Conservation (phyloP, 2,888 invertebrate genomes). For the Drosophila barbarae region DNA sequence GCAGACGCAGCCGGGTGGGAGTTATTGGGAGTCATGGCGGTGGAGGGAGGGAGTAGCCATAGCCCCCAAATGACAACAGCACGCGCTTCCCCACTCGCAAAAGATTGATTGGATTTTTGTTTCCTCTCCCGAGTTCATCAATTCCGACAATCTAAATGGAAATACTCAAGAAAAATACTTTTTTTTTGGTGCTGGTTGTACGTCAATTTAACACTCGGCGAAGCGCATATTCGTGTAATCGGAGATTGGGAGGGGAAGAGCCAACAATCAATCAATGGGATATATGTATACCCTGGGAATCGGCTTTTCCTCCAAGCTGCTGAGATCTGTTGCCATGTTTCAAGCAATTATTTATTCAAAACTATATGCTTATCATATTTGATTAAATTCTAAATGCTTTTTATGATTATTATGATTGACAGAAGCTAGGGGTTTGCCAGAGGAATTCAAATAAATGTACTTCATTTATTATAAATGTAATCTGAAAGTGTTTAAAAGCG, state of each 20-base stretch:
- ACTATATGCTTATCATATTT: slow-evolving; percentile 1
- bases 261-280: slow-evolving; percentile 25
- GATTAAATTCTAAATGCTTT: not conserved
- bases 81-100: slow-evolving; percentile 49
- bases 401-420: not conserved
- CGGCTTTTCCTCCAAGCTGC: not conserved
- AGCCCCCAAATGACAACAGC: slow-evolving; percentile 58
- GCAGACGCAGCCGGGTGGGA: slow-evolving; percentile 35
- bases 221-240: slow-evolving; percentile 25
- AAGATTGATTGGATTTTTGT: slow-evolving; percentile 42
- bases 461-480: not conserved
- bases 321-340: slow-evolving; percentile 10
- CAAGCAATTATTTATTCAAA: not conserved
- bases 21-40: slow-evolving; percentile 1
- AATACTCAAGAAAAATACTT: slow-evolving; percentile 21
- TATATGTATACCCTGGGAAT: slow-evolving; percentile 14
- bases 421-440: not conserved
- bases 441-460: not conserved
- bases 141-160: slow-evolving; percentile 29
- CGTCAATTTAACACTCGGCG: slow-evolving; percentile 34
- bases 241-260: slow-evolving; percentile 14
- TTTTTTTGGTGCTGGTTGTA: slow-evolving; percentile 26
- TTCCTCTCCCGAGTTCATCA: slow-evolving; percentile 36
- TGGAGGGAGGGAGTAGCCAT: slow-evolving; percentile 21
- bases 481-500: not conserved